Base-by-base conservation (phyloP, 2,888 invertebrate genomes). In the Apamea anceps region DNA sequence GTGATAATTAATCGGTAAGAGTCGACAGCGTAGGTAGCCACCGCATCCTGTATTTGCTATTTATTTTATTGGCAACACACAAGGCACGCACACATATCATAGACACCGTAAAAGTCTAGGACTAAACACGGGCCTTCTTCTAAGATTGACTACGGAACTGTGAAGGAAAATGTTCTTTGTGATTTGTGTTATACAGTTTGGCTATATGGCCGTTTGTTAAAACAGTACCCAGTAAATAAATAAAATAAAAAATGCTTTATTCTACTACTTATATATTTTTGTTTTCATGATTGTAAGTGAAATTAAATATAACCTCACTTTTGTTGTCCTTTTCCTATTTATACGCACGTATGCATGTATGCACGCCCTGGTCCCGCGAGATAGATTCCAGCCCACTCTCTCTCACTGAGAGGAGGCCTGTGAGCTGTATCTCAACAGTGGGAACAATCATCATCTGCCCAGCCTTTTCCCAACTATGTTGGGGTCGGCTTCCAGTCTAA, bases 21-120 rank as follows among this genome's bases (percentile, higher is more conserved):
- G 70, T 65, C 72, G 57, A 75, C 83, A 66, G 72, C 68, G 54
- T 51, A 72, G 65, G 54, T 65, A 76, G 62, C 71, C 32, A 81
- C 77, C 73, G 75, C 72, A 86, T 78, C 86, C 84, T 86, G 86
- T 75, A 73, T 72, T 75, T 63, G 32, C 48, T 66, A 77, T 86
- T 73, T 84, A 84, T 86, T 78, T 86, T 86, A 84, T 79, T 86
- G 75, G 72, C 78, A 72, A 86, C 84, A 84, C 71, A 48, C 71
- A 45, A 60, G 42, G 67, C 62, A 63, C 48, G 57, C 45, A 65
- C 81, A 79, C 68, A 70, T 73, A 70, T 73, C 81, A 85, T 60
- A 85, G 48, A 71, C 71, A 18, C 65, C 77, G 37, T 81, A 81
- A 77, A 81, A 83, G 84, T 83, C 84, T 84, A 57, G n/a, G 4